A percentile compares a stretch with the other conserved stretches of the same genome.
phyloP scores from a whole-genome alignment of 2,113 vertebrate species.

The Peromyscus polionotus region DNA sequence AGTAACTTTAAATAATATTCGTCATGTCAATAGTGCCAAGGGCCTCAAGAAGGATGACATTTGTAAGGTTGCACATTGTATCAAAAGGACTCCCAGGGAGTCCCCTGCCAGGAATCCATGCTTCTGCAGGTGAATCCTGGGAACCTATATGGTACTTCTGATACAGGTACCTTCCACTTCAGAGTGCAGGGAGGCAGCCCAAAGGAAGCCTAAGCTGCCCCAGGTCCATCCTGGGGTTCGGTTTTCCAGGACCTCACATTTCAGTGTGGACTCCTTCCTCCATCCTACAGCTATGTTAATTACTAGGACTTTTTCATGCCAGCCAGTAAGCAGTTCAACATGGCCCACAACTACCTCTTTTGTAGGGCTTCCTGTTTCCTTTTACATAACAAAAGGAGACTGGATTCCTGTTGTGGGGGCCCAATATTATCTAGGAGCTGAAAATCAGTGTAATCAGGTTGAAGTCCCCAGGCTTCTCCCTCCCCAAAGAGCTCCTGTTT shows the following conservation, averaged over 20 bases:
- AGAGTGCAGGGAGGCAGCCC: neutral
- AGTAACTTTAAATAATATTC: slow-evolving; percentile 77
- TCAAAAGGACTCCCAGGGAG: neutral
- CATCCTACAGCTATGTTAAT: neutral
- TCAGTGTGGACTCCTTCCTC: neutral
- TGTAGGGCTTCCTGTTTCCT: rapidly evolving
- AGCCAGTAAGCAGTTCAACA: rapidly evolving
- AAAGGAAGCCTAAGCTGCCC: neutral
- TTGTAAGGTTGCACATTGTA: slow-evolving; percentile 21
- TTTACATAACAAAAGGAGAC: neutral
- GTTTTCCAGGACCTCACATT: slow-evolving; percentile 16
- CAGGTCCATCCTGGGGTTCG: neutral
- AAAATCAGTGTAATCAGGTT: too few species aligned
- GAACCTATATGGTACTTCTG: rapidly evolving
- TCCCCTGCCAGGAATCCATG: neutral
- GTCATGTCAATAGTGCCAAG: slow-evolving; percentile 58
- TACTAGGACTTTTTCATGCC: neutral
- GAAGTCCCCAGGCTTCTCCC: neutral
- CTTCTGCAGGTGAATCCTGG: neutral
- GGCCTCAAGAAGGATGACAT: slow-evolving; percentile 27
- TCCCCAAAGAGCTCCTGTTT: neutral
- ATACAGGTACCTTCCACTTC: neutral
- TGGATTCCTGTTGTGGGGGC: rapidly evolving
- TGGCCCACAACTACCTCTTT: neutral
- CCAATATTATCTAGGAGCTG: neutral